These are phyloP conservation scores for Dugesia japonica DNA, from an alignment of 2,888 invertebrate genomes.

Conservation along the genomic window DNA sequence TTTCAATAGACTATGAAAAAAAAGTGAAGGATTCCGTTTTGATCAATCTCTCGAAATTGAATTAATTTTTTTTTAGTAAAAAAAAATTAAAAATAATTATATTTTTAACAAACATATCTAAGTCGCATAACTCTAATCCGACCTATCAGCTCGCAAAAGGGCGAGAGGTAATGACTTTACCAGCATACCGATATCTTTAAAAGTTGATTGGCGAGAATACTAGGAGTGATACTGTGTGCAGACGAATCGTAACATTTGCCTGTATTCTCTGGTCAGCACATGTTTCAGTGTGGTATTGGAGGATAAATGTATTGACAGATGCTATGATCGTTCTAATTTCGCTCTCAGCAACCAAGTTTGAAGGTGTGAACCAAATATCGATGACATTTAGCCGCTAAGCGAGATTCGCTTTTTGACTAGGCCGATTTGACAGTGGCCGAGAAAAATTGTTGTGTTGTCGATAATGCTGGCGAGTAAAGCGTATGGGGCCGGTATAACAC, in stretches of 20 bases:
- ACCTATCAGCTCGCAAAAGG: constrained; percentile 20
- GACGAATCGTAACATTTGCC: constrained; percentile 20
- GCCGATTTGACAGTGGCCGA: constrained; percentile 20
- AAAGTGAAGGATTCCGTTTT: not conserved
- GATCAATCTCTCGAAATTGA: not conserved
- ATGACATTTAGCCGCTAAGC: constrained; percentile 15
- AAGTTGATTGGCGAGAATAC: constrained; percentile 10
- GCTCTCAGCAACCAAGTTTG: constrained; percentile 20
- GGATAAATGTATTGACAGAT: constrained; percentile 20
- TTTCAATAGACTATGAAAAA: not conserved
- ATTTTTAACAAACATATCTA: constrained; percentile 12
- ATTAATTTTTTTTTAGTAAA: not conserved
- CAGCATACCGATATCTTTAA: constrained; percentile 1
- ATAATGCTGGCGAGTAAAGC: constrained; percentile 15
- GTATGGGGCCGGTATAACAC: constrained; percentile 20
- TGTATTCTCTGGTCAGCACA: not conserved
- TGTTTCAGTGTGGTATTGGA: constrained; percentile 1
- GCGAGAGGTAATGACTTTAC: constrained; percentile 20
- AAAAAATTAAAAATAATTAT: constrained; percentile 17
- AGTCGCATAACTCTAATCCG: constrained; percentile 11
- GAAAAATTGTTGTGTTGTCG: constrained; percentile 4
- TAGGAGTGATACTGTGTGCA: not conserved
- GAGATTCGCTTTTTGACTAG: constrained; percentile 20
- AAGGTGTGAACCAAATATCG: constrained; percentile 20
- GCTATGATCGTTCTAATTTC: constrained; percentile 20